These are phyloP conservation scores for Aspidiotus rigidus DNA, from an alignment of 2,888 invertebrate genomes.

Conservation along the genomic window DNA sequence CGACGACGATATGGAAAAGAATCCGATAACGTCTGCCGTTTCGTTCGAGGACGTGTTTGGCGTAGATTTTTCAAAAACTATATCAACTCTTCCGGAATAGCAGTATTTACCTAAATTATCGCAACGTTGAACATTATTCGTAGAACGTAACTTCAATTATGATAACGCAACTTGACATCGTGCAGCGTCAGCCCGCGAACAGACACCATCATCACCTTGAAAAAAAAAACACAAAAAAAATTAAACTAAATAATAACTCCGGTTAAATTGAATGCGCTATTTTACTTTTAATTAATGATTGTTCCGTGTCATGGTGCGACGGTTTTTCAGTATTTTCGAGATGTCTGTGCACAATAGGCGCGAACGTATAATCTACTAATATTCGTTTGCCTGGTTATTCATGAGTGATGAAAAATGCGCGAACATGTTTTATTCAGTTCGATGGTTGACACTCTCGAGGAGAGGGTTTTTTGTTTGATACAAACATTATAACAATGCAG, in stretches of 20 bases:
- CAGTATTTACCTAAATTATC: no score
- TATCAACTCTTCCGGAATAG: no score
- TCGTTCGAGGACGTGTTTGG: no score
- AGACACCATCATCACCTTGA: conserved; percentile 14
- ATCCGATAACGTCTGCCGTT: no score
- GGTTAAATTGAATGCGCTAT: neutral
- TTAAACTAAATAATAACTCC: neutral
- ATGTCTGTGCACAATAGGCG: conserved; percentile 4
- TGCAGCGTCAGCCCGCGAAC: conserved; percentile 6
- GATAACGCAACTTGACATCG: conserved; percentile 8
- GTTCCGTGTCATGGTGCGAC: neutral
- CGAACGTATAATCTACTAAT: neutral
- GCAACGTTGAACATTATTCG: neutral
- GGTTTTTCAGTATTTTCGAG: neutral
- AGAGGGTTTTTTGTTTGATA: neutral
- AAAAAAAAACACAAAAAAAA: neutral
- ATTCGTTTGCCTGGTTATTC: neutral
- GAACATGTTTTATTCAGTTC: conserved; percentile 10
- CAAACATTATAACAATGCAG: neutral
- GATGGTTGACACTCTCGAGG: neutral
- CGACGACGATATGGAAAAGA: no score
- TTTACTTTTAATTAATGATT: conserved; percentile 4
- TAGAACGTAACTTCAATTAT: neutral
- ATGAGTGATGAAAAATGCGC: conserved; percentile 5
- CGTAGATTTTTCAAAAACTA: no score